phyloP scores from a whole-genome alignment of 2,113 vertebrate species.

The Calcarius ornatus region DNA sequence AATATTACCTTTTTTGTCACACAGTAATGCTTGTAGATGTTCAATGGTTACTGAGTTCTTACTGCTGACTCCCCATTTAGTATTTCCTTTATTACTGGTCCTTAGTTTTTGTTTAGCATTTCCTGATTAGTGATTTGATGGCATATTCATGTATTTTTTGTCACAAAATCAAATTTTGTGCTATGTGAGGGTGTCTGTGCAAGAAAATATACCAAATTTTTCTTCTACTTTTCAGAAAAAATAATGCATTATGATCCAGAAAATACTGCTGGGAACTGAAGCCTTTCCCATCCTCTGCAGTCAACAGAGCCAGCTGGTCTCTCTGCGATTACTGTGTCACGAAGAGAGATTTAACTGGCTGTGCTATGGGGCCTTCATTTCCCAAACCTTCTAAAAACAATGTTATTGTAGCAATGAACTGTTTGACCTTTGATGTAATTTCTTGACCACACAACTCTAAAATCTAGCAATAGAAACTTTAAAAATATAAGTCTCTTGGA shows the following conservation, averaged over 20 bases:
- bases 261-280: neutral
- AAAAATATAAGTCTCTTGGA: neutral
- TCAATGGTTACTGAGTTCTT: neutral
- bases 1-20: accelerated
- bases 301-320: neutral
- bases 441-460: neutral
- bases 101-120: neutral
- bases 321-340: neutral
- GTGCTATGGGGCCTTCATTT: neutral
- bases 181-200: neutral
- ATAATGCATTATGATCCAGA: neutral
- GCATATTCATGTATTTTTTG: neutral
- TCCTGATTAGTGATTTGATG: neutral
- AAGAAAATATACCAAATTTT: neutral
- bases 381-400: neutral
- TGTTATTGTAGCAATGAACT: neutral
- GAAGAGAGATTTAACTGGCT: neutral
- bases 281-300: neutral
- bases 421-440: neutral
- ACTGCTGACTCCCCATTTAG: neutral
- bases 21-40: neutral
- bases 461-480: neutral
- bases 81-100: neutral
- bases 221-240: neutral
- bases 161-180: neutral